Evolutionary conservation across 53 echinoderm and acorn worm genomes (phyloP), one percentile per base, ranked within the genome.

Genomic region (Echinometra lucunter): DNA sequence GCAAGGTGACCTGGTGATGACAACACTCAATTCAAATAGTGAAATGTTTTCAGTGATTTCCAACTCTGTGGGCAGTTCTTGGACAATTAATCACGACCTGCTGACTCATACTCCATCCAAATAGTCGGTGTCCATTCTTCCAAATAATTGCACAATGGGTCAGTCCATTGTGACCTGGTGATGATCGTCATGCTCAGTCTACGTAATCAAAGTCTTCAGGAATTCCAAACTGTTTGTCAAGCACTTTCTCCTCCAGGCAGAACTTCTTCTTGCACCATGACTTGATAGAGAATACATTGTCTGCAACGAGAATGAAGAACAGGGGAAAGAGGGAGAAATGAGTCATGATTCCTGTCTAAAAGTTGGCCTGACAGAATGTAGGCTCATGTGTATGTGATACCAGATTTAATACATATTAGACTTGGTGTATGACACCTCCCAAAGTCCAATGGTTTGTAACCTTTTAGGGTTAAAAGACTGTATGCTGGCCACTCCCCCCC

Each of bases 201-300:
- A 99, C 57, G 81, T 99, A 99, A 91, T 99, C 99, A 96, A 99
- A 99, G 82, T 99, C 99, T 57, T 98, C 99, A 66, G 99, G 98
- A 47, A 99, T 98, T 44, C 98, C 95, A 96, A 99, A 99, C 74
- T 99, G 98, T 85, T 99, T 99, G 94, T 99, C 96, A 1, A 99
- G 95, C 27, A 95, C 58, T 95, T 96, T 98, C 95, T 98, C 98
- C 82, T 99, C 99, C 94, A 99, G 94, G 82, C 93, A 91, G 95
- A 99, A 99, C 44, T 99, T 99, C 95, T 96, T 97, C 95, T 98
- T 98, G 89, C 99, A 99, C 99, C 99, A 99, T 44, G 96, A 96
- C 92, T 99, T 97, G 97, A 99, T 97, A 17, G 98, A 95, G 88
- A 98, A 99, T 37, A 99, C 94, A 66, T 99, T 99, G 88, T 99